phyloP scores from a whole-genome alignment of 2,113 vertebrate genomes.

The Reinhardtius hippoglossoides region DNA sequence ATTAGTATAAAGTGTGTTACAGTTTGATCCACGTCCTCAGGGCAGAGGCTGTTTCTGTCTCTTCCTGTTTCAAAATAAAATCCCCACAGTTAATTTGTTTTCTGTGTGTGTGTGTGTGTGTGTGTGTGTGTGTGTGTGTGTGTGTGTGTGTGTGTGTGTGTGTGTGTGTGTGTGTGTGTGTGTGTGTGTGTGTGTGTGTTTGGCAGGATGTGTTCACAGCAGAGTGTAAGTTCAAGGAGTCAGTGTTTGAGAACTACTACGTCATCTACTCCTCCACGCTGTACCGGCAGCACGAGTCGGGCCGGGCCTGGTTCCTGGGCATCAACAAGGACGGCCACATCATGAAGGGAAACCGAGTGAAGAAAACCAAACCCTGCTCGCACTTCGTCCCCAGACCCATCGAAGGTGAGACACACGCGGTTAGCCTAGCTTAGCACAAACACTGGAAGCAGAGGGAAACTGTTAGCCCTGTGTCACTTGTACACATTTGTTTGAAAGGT shows the following conservation, averaged over 20 bases:
- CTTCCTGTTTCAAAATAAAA: too few relatives aligned
- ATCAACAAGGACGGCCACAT: conserved; percentile 97
- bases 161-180: conserved; percentile 1
- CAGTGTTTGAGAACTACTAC: conserved; percentile 99
- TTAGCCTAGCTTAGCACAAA: too few relatives aligned
- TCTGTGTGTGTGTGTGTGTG: background rate
- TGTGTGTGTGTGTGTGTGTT: conserved; percentile 50
- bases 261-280: conserved; percentile 98
- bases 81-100: too few relatives aligned
- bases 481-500: too few relatives aligned
- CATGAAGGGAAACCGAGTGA: conserved; percentile 99
- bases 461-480: too few relatives aligned
- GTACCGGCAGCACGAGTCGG: conserved; percentile 97
- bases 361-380: conserved; percentile 98
- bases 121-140: conserved; percentile 32
- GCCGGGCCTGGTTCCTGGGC: conserved; percentile 97
- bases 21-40: too few relatives aligned
- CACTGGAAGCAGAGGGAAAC: too few relatives aligned
- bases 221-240: conserved; percentile 99
- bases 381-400: conserved; percentile 98
- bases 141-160: conserved; percentile 33
- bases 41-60: too few relatives aligned
- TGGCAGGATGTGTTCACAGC: conserved; percentile 93
- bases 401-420: conserved; percentile 85
- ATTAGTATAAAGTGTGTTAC: too few relatives aligned